phyloP scores from a whole-genome alignment of 2,113 vertebrate species.

The Saguinus midas region DNA sequence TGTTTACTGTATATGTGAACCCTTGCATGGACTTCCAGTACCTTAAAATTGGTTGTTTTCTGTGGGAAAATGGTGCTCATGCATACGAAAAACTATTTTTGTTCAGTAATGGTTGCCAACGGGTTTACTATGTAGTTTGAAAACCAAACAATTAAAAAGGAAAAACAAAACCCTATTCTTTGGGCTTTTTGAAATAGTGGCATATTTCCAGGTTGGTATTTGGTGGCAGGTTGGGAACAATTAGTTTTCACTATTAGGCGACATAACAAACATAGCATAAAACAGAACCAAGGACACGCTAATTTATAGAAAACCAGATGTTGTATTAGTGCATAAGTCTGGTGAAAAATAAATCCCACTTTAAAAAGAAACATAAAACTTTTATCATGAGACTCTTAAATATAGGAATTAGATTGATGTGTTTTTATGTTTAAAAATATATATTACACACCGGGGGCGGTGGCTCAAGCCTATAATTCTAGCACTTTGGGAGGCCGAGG shows the following conservation, averaged over 20 bases:
- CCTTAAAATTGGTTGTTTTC: slow-evolving; percentile 52
- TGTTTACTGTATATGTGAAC: slow-evolving; percentile 19
- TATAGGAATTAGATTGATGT: background rate
- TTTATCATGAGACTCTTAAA: background rate
- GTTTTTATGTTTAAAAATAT: slow-evolving; percentile 25
- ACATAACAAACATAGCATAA: background rate
- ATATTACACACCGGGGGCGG: background rate
- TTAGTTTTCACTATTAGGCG: background rate
- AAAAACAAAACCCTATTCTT: slow-evolving; percentile 10
- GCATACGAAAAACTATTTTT: slow-evolving; percentile 54
- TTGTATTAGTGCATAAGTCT: background rate
- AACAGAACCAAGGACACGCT: slow-evolving; percentile 21
- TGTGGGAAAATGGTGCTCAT: slow-evolving; percentile 53
- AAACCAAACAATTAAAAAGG: slow-evolving; percentile 43
- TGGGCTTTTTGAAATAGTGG: background rate
- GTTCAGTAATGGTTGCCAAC: slow-evolving; percentile 28
- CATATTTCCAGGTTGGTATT: slow-evolving; percentile 26
- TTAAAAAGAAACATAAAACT: slow-evolving; percentile 3
- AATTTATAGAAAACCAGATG: background rate
- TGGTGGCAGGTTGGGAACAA: slow-evolving; percentile 23
- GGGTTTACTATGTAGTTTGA: slow-evolving; percentile 37
- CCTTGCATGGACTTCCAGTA: background rate
- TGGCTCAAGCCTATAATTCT: too few species aligned
- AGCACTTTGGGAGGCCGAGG: too few species aligned
- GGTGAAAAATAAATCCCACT: background rate